These are phyloP conservation scores for Pseudomyrmex flavicornis DNA, from an alignment of 1,140 invertebrate genomes.

Conservation along the genomic window DNA sequence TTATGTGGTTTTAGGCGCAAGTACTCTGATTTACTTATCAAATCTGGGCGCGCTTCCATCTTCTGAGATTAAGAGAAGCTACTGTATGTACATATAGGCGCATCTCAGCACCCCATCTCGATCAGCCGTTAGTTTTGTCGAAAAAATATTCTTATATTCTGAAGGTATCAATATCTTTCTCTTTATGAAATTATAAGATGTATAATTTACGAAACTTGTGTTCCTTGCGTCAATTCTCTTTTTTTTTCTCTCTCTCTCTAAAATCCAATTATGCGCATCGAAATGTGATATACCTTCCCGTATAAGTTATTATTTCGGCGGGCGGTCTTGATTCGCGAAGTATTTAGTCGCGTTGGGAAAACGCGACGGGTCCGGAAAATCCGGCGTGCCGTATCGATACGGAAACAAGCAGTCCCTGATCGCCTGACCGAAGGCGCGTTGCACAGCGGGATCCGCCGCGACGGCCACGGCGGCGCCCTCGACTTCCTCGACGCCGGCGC, in stretches of 20 bases:
- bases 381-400: constrained; percentile 74
- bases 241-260: neutral
- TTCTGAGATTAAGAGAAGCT: too few relatives aligned
- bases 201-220: neutral
- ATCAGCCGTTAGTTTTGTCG: constrained; percentile 18
- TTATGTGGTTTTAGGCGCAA: too few relatives aligned
- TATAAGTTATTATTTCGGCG: constrained; percentile 74
- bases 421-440: constrained; percentile 83
- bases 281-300: neutral
- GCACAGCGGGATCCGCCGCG: constrained; percentile 79
- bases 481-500: constrained; percentile 80
- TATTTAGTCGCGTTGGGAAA: constrained; percentile 84
- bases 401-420: constrained; percentile 82
- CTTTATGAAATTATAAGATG: constrained; percentile 1
- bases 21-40: too few relatives aligned
- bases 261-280: too few relatives aligned
- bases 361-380: constrained; percentile 81
- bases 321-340: constrained; percentile 78
- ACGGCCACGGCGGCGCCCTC: constrained; percentile 82
- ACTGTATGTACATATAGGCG: too few relatives aligned
- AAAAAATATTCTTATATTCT: constrained; percentile 1
- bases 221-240: neutral
- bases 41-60: too few relatives aligned
- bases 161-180: constrained; percentile 1
- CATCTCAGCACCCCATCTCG: neutral